A percentile compares a stretch with the other conserved stretches of the same genome.
phyloP scores from a whole-genome alignment of 2,797 vertebrate genomes.

The Falco columbarius region DNA sequence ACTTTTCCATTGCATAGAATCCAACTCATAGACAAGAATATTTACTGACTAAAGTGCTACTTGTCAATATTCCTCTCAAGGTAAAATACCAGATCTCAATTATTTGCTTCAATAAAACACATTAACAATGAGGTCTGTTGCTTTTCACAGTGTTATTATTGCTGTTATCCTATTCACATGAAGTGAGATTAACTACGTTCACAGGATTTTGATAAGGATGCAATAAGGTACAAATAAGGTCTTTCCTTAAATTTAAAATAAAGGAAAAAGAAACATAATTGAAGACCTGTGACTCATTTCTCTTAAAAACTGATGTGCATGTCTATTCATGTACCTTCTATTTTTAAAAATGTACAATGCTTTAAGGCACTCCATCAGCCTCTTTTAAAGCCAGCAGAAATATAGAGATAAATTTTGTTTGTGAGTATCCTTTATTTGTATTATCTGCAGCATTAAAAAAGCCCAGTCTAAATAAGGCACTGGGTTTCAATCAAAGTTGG shows the following conservation, averaged over 20 bases:
- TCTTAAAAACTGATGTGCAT: slow-evolving; percentile 18
- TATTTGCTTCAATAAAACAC: slow-evolving; percentile 29
- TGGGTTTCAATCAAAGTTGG: neutral
- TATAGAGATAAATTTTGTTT: neutral
- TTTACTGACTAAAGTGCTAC: neutral
- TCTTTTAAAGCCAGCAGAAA: slow-evolving; percentile 4
- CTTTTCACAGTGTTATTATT: slow-evolving; percentile 29
- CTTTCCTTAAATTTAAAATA: slow-evolving; percentile 17
- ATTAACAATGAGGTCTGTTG: neutral
- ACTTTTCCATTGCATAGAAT: neutral
- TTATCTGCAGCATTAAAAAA: neutral
- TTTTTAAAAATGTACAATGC: slow-evolving; percentile 33
- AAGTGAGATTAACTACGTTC: neutral
- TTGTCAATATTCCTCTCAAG: slow-evolving; percentile 36
- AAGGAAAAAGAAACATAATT: neutral
- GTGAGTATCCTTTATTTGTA: neutral
- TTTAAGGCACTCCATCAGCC: neutral
- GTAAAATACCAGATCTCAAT: slow-evolving; percentile 17
- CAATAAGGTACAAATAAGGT: neutral
- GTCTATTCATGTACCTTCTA: slow-evolving; percentile 22
- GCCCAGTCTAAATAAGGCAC: neutral
- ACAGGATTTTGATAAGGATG: slow-evolving; percentile 15
- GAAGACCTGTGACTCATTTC: neutral
- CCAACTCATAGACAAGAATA: neutral
- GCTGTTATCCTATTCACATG: neutral